Base-by-base conservation (phyloP, 1,140 invertebrate genomes). In the Drosophila ercepeae region DNA sequence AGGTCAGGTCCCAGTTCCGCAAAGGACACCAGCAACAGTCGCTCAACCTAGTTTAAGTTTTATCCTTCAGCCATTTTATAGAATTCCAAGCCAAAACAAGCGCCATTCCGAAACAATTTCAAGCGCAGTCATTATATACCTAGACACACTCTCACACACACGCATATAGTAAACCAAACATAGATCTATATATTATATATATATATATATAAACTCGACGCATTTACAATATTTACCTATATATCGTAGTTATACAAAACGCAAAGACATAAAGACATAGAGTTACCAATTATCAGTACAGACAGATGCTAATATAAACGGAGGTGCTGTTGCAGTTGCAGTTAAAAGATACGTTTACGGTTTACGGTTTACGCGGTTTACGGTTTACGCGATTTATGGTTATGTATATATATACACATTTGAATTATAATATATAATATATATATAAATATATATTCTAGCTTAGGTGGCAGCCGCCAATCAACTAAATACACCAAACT, bases 401-500 rank as follows among this genome's bases (percentile, higher is more conserved):
- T 59, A 79, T 64, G 53, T 58, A 73, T 44, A 72, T 57, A 67
- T 29, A 51, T 50, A 63, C 58, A 53, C 9, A n/a, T n/a, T n/a
- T n/a, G n/a, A n/a, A n/a, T n/a, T n/a, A n/a, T n/a, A n/a, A n/a
- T n/a, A n/a, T n/a, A n/a, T n/a, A n/a, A n/a, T n/a, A n/a, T n/a
- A n/a, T n/a, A n/a, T n/a, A n/a, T 49, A 57, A 48, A 75, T 61
- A 69, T 61, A 69, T 42, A 61, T 54, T 14, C 63, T 83, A 75
- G 68, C 70, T 32, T 75, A 79, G 67, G 72, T 81, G 81, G 81
- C 76, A 39, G 50, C 54, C 71, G 79, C 81, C 81, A 81, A 81
- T 50, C 49, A 83, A 86, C 81, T 86, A 84, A 59, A 81, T 65
- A 84, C 81, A 86, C 75, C 81, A 84, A 84, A 84, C 79, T 84